Conservation (phyloP, 1,140 invertebrate genomes). For the Paramacrobiotus metropolitanus region DNA sequence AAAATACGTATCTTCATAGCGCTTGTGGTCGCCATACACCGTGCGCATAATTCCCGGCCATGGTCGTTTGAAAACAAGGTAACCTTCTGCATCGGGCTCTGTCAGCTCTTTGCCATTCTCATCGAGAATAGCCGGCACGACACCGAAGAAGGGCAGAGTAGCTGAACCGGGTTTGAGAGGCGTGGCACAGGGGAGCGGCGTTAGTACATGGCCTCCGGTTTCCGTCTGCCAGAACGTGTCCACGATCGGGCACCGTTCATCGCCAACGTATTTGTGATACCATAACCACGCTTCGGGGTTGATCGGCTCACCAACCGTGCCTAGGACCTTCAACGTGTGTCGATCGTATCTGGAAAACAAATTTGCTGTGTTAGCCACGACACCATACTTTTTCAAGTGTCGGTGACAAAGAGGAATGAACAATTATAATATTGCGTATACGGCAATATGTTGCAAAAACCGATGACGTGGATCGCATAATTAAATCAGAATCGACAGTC, state of each 20-base stretch:
- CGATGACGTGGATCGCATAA: no score
- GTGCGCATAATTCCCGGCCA: conserved; percentile 96
- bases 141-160: conserved; percentile 90
- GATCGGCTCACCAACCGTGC: conserved; percentile 87
- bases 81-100: conserved; percentile 62
- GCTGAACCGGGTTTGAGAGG: conserved; percentile 90
- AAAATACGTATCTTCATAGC: conserved; percentile 85
- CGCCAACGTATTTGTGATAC: conserved; percentile 71
- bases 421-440: no score
- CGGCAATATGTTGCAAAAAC: no score
- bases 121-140: conserved; percentile 59
- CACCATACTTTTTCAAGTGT: no score
- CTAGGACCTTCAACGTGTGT: conserved; percentile 48
- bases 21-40: conserved; percentile 66
- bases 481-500: conserved; percentile 9
- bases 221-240: conserved; percentile 99
- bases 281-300: conserved; percentile 94
- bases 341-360: conserved; percentile 30
- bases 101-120: conserved; percentile 63
- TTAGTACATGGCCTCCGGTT: conserved; percentile 81
- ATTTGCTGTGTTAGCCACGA: no score
- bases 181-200: conserved; percentile 74
- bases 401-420: no score
- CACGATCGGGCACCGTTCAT: conserved; percentile 45
- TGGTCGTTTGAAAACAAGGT: conserved; percentile 67